Evolutionary conservation across 2,888 invertebrate species (phyloP).

Genomic region (Tetragonula carbonaria): DNA sequence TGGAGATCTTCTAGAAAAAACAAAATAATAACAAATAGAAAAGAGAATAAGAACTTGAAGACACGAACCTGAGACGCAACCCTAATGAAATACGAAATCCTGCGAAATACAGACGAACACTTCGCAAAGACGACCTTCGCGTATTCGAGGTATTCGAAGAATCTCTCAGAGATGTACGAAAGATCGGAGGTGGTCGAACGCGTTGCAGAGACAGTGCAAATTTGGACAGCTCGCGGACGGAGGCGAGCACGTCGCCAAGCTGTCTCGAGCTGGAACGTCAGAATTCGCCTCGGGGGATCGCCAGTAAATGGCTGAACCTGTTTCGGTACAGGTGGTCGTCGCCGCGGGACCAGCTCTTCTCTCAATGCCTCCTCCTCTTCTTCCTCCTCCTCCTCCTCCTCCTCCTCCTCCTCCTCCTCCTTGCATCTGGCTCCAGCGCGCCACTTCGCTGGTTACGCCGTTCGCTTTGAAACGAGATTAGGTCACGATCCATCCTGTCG

Average conservation of each 20-base stretch:
- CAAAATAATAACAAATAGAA: too few relatives aligned
- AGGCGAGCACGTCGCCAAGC: slow-evolving; percentile 66
- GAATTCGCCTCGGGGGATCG: slow-evolving; percentile 63
- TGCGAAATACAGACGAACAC: too few relatives aligned
- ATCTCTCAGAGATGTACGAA: neutral
- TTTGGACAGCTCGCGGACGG: slow-evolving; percentile 42
- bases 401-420: slow-evolving; percentile 16
- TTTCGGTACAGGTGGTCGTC: slow-evolving; percentile 71
- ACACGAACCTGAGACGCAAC: too few relatives aligned
- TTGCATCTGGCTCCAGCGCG: neutral
- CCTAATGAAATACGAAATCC: too few relatives aligned
- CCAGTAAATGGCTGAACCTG: slow-evolving; percentile 65
- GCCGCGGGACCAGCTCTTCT: slow-evolving; percentile 56
- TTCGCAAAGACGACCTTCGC: neutral
- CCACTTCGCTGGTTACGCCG: slow-evolving; percentile 40
- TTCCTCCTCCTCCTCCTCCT: neutral
- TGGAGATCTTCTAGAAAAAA: too few relatives aligned
- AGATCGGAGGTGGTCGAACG: neutral
- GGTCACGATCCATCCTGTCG: slow-evolving; percentile 51
- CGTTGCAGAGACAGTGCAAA: slow-evolving; percentile 16
- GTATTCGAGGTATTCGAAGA: neutral
- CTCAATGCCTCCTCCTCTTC: slow-evolving; percentile 44
- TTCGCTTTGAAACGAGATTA: slow-evolving; percentile 61
- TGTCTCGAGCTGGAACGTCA: slow-evolving; percentile 68
- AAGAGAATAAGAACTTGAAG: too few relatives aligned